Percentiles rank a stretch among this genome's conserved stretches.
Conservation (phyloP, 2,113 vertebrate species). For the Laterallus jamaicensis region DNA sequence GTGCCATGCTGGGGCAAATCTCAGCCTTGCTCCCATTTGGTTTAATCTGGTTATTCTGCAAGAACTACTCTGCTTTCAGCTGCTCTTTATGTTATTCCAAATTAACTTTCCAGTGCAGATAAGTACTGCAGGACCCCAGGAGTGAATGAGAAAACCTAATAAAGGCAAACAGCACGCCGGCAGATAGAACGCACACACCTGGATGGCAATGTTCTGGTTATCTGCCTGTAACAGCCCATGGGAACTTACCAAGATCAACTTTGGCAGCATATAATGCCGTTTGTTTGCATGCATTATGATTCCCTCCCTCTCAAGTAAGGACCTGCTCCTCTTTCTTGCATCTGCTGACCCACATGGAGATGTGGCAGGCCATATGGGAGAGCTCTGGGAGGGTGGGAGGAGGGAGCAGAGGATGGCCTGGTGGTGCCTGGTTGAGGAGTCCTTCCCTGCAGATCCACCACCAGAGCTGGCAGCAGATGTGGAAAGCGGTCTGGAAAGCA, state of each 20-base stretch:
- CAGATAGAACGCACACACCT: rapidly evolving
- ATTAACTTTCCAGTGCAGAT: neutral
- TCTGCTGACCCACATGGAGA: rapidly evolving
- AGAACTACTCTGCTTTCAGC: neutral
- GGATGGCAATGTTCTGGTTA: neutral
- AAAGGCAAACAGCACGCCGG: neutral
- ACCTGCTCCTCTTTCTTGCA: neutral
- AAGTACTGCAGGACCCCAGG: neutral
- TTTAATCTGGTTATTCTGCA: neutral
- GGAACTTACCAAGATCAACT: neutral
- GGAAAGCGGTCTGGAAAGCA: neutral
- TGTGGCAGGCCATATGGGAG: neutral
- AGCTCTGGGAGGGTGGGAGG: rapidly evolving
- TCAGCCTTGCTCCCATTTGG: neutral
- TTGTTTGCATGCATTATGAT: neutral
- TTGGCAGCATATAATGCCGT: rapidly evolving
- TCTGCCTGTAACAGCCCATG: neutral
- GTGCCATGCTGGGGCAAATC: neutral
- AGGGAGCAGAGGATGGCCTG: rapidly evolving
- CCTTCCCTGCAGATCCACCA: neutral
- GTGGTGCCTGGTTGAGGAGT: rapidly evolving
- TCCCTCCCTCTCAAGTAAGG: neutral
- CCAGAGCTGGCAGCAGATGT: neutral
- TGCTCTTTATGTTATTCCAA: neutral
- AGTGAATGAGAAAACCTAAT: neutral